These are phyloP conservation scores for Macropis europaea DNA, from an alignment of 2,888 invertebrate species.

Conservation along the genomic window DNA sequence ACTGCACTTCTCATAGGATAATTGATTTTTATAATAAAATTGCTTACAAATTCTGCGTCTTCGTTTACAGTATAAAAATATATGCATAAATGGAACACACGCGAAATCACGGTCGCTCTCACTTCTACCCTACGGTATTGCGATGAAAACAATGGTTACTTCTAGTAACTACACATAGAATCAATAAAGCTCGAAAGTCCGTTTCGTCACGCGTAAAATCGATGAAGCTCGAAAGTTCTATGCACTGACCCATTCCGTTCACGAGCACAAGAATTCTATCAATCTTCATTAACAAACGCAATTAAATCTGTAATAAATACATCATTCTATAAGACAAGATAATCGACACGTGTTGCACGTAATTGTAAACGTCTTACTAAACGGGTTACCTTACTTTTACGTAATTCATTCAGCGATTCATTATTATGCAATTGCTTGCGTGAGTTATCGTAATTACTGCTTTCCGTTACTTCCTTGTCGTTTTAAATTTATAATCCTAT, in stretches of 20 bases:
- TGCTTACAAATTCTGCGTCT: neutral
- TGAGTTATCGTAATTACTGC: conserved; percentile 4
- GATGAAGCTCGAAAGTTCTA: neutral
- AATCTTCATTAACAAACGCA: neutral
- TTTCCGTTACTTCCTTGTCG: neutral
- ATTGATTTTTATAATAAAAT: neutral
- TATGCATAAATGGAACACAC: neutral
- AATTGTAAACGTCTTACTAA: neutral
- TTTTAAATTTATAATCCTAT: neutral
- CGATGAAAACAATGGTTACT: neutral
- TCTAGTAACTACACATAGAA: neutral
- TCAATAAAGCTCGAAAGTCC: neutral
- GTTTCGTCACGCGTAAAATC: neutral
- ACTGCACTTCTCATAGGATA: neutral
- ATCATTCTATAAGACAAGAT: neutral
- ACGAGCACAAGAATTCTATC: neutral
- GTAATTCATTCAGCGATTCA: conserved; percentile 6
- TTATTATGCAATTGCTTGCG: conserved; percentile 5
- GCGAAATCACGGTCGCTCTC: neutral
- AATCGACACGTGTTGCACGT: neutral
- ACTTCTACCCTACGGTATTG: neutral
- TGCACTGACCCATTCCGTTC: neutral
- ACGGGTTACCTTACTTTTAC: conserved; percentile 12
- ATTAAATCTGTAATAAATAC: conserved; percentile 13
- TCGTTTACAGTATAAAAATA: neutral